Percentiles rank a stretch among this genome's conserved stretches.
phyloP scores from a whole-genome alignment of 2,888 invertebrate species.

The Limnephilus marmoratus region DNA sequence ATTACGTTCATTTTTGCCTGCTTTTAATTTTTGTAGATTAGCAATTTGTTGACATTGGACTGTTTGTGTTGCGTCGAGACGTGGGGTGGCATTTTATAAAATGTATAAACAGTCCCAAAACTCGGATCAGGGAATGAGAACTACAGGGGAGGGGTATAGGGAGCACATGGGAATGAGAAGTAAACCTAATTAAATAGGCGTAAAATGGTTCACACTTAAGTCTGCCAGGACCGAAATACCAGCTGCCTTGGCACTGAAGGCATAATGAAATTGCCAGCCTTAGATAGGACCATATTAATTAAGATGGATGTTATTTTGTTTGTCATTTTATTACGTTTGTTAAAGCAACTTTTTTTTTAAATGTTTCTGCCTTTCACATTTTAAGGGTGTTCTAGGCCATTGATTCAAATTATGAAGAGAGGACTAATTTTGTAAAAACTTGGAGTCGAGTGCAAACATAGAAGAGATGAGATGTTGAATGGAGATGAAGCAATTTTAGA shows the following conservation, averaged over 20 bases:
- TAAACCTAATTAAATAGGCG: not conserved
- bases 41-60: not conserved
- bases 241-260: not conserved
- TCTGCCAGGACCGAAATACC: not conserved
- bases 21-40: not conserved
- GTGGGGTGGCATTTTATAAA: not conserved
- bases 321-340: not conserved
- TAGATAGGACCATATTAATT: not conserved
- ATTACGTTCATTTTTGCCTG: too few relatives aligned
- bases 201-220: not conserved
- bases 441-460: too few relatives aligned
- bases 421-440: too few relatives aligned
- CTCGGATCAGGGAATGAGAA: not conserved
- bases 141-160: not conserved
- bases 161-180: not conserved
- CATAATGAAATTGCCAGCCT: not conserved
- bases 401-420: too few relatives aligned
- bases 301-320: not conserved
- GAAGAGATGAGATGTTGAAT: too few relatives aligned
- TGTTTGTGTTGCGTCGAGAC: not conserved
- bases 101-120: not conserved
- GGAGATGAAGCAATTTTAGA: too few relatives aligned
- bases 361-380: too few relatives aligned
- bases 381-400: too few relatives aligned
- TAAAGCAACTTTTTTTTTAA: not conserved